These are phyloP conservation scores for Plectrocnemia conspersa DNA, from an alignment of 1,140 invertebrate genomes.

Conservation along the genomic window DNA sequence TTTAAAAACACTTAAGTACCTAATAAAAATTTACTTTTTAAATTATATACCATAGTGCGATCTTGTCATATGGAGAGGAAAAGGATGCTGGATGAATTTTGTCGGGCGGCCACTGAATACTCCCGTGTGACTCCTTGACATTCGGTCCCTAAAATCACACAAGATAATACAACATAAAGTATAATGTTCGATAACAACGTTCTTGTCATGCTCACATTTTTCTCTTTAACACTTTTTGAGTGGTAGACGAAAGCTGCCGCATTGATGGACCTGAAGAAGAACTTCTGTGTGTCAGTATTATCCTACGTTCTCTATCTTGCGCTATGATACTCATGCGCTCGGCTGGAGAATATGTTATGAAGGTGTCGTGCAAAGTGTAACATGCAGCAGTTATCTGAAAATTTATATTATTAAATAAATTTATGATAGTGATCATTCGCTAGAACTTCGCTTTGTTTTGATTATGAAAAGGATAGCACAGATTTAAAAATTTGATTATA, in stretches of 20 bases:
- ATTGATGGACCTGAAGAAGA: slow-evolving; percentile 8
- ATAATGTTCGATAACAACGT: slow-evolving; percentile 6
- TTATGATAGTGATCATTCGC: too few relatives aligned
- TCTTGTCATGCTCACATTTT: slow-evolving; percentile 21
- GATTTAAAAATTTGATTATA: too few relatives aligned
- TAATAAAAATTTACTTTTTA: too few relatives aligned
- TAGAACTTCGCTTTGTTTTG: too few relatives aligned
- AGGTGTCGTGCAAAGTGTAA: slow-evolving; percentile 58
- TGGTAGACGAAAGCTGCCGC: slow-evolving; percentile 31
- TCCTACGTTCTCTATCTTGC: slow-evolving; percentile 39
- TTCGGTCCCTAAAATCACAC: slow-evolving; percentile 24
- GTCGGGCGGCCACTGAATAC: slow-evolving; percentile 26
- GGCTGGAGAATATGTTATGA: slow-evolving; percentile 47
- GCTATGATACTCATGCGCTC: slow-evolving; percentile 59
- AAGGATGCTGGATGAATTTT: slow-evolving; percentile 6
- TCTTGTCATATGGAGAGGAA: slow-evolving; percentile 24
- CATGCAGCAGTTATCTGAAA: slow-evolving; percentile 59
- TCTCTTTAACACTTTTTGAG: slow-evolving; percentile 29
- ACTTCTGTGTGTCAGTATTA: slow-evolving; percentile 11
- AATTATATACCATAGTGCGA: slow-evolving; percentile 26
- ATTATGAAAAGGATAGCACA: too few relatives aligned
- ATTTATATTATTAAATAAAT: too few relatives aligned
- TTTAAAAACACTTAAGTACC: not conserved
- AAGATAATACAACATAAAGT: slow-evolving; percentile 3
- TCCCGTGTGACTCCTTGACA: slow-evolving; percentile 32